A percentile compares a stretch with the other conserved stretches of the same genome.
Conservation (phyloP, 1,140 invertebrate genomes). For the Drosophila orosa region DNA sequence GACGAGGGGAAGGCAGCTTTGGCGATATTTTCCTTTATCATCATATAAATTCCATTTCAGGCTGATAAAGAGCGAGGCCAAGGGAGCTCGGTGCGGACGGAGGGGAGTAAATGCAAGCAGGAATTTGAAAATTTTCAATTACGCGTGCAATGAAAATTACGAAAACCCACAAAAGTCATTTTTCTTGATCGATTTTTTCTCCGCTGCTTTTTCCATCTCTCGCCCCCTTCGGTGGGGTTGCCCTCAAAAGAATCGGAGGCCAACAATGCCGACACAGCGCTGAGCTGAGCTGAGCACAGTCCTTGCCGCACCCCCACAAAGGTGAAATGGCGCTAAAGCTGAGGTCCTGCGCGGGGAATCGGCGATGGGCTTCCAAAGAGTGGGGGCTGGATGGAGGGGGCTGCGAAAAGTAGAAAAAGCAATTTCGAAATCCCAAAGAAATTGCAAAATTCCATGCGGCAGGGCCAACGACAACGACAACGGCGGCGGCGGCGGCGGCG, state of each 20-base stretch:
- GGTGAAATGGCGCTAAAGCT: constrained; percentile 60
- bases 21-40: constrained; percentile 75
- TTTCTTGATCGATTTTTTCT: constrained; percentile 82
- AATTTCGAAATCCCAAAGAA: constrained; percentile 83
- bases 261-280: constrained; percentile 62
- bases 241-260: constrained; percentile 74
- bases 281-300: constrained; percentile 25
- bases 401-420: constrained; percentile 79
- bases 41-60: constrained; percentile 72
- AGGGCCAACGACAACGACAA: constrained; percentile 41
- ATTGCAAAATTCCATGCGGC: constrained; percentile 81
- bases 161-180: constrained; percentile 83
- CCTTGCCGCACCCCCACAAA: constrained; percentile 54
- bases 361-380: constrained; percentile 2
- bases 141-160: constrained; percentile 83
- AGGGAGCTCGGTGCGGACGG: not conserved
- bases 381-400: not conserved
- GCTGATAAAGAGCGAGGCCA: constrained; percentile 48
- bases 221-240: constrained; percentile 21
- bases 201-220: constrained; percentile 5
- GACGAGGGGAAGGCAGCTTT: not conserved
- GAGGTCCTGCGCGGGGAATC: constrained; percentile 22
- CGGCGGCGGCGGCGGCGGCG: constrained; percentile 28
- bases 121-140: constrained; percentile 83
- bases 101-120: constrained; percentile 73